These are phyloP conservation scores for Eurytoma californica DNA, from an alignment of 2,888 invertebrate species.

Conservation along the genomic window DNA sequence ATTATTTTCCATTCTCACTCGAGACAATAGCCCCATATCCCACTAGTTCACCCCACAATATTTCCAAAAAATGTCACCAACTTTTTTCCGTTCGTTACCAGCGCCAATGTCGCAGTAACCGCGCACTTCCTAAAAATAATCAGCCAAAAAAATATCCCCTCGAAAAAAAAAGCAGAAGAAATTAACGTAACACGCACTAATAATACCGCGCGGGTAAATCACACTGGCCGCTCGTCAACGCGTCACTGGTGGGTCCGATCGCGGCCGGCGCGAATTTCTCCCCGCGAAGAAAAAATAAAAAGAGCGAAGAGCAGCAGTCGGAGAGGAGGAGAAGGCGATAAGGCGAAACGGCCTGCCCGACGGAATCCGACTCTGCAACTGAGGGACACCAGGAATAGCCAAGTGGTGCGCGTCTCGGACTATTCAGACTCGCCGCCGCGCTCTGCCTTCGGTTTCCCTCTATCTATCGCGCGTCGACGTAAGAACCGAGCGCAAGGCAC, in stretches of 20 bases:
- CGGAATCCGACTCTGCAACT: slow-evolving; percentile 44
- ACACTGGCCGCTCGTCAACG: not conserved
- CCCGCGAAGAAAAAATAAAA: slow-evolving; percentile 4
- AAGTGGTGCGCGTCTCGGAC: slow-evolving; percentile 34
- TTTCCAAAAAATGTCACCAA: not conserved
- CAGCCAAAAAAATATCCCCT: not conserved
- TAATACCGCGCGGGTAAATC: not conserved
- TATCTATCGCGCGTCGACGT: slow-evolving; percentile 3
- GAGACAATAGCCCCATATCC: not conserved
- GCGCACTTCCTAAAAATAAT: not conserved
- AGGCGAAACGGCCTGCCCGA: slow-evolving; percentile 28
- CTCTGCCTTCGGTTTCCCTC: not conserved
- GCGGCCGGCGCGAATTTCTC: not conserved
- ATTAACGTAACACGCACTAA: not conserved
- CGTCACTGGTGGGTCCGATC: not conserved
- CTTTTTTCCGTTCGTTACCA: not conserved
- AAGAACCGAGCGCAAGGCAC: no score
- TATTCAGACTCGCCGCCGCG: slow-evolving; percentile 5
- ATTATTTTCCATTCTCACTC: not conserved
- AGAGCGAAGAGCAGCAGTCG: not conserved
- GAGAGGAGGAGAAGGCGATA: slow-evolving; percentile 2
- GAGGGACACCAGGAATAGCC: slow-evolving; percentile 53
- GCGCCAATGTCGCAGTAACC: not conserved
- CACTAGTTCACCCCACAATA: not conserved
- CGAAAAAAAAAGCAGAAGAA: not conserved